Base-by-base conservation (phyloP, 2,113 vertebrate species). In the Cyanoliseus patagonus region DNA sequence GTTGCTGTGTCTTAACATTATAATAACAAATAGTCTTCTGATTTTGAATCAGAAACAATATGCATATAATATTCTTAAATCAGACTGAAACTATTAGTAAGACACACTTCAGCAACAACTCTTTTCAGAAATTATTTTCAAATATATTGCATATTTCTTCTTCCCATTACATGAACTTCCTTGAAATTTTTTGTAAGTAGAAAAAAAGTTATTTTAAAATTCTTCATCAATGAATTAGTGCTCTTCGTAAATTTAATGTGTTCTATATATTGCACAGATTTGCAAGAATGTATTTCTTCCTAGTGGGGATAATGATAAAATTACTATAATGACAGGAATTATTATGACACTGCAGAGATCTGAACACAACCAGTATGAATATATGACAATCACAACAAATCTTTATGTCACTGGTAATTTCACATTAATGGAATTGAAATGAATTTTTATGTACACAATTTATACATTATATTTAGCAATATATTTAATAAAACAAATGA, bases 281-380 rank as follows among this genome's bases (percentile, higher is more conserved):
- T 97, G 86, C 86, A 95, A 97, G 92, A 94, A 91, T 90, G 75
- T 91, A 96, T 91, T 95, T 97, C 88, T 96, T 95, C 95, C 53
- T 74, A 95, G 82, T 97, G 91, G 90, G 89, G 96, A 98, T 97
- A 96, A 97, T 95, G 90, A 95, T 70, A 95, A 96, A 95, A 95
- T 94, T 92, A 64, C 75, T 92, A 67, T 96, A 97, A 97, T 96
- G 95, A 97, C 93, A 88, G 96, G 80, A 97, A 97, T 96, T 97
- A 97, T 97, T 97, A 98, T 94, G 95, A 97, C 93, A 97, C 94
- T 87, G 67, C 75, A 96, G 96, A 97, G 83, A 97, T 95, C 92
- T 96, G 94, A 97, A 97, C 88, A 93, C 94, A 98, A 97, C 83
- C 72, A 95, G 95, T 96, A 93, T 81, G 92, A 96, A 96, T 96